Conservation (phyloP, 2,797 vertebrate genomes). For the Muscicapa striata region DNA sequence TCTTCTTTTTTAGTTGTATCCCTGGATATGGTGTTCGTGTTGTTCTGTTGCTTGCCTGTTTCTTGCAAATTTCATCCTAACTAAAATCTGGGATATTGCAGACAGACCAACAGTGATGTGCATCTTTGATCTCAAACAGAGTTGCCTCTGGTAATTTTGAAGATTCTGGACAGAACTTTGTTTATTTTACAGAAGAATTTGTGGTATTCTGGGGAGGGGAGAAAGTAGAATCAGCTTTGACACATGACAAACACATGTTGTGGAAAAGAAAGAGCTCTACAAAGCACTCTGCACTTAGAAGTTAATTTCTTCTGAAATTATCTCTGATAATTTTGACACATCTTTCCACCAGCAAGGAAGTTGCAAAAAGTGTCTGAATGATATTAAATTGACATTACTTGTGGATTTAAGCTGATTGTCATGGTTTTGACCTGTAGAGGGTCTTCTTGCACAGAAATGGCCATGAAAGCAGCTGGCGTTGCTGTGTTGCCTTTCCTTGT, state of each 20-base stretch:
- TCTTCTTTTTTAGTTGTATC: background rate
- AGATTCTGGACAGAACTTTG: constrained; percentile 55
- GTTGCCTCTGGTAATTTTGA: constrained; percentile 63
- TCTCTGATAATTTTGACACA: background rate
- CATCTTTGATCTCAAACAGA: constrained; percentile 67
- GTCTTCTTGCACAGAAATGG: background rate
- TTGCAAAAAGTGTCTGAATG: fast-evolving
- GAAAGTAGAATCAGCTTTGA: constrained; percentile 58
- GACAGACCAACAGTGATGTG: constrained; percentile 34
- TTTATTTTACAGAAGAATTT: constrained; percentile 77
- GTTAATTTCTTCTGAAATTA: constrained; percentile 6
- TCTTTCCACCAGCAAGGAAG: background rate
- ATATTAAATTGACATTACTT: background rate
- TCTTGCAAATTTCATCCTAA: constrained; percentile 58
- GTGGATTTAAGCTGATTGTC: background rate
- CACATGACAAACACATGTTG: background rate
- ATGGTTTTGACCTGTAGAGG: background rate
- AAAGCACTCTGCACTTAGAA: background rate
- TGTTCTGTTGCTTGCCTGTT: constrained; percentile 18
- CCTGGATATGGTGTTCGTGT: constrained; percentile 28
- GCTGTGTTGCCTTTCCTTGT: background rate
- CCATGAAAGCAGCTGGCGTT: background rate
- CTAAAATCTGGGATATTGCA: constrained; percentile 47
- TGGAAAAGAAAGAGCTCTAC: background rate
- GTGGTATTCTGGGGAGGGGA: constrained; percentile 69